These are phyloP conservation scores for Eulemur albifrons DNA, from an alignment of 2,797 vertebrate species.

Conservation along the genomic window DNA sequence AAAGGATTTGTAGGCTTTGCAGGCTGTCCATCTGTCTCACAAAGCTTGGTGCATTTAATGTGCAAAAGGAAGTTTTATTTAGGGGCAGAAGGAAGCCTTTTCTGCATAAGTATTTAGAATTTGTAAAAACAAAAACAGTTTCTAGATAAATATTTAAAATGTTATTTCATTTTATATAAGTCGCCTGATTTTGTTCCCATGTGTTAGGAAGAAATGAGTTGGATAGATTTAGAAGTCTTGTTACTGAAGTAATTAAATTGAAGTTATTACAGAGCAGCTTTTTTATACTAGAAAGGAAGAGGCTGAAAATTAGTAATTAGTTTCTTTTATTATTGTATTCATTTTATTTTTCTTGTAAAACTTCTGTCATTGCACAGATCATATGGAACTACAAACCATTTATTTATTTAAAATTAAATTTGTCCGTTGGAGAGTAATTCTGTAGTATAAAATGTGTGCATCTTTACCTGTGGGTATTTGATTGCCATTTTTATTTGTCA, in stretches of 20 bases:
- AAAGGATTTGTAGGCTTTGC: conserved; percentile 80
- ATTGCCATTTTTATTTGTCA: conserved; percentile 21
- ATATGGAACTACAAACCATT: background rate
- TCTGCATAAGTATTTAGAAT: background rate
- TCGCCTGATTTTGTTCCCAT: background rate
- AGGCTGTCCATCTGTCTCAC: conserved; percentile 83
- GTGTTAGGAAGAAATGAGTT: conserved; percentile 26
- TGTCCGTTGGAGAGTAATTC: background rate
- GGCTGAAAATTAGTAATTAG: conserved; percentile 2
- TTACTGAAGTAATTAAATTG: conserved; percentile 3
- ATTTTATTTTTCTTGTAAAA: conserved; percentile 22
- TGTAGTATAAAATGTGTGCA: background rate
- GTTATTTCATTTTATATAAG: background rate
- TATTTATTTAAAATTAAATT: conserved; percentile 37
- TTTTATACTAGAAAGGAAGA: conserved; percentile 22
- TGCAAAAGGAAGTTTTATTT: conserved; percentile 70
- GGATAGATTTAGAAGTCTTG: conserved; percentile 17
- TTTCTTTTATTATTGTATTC: background rate
- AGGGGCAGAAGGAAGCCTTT: conserved; percentile 1
- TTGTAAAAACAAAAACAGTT: background rate
- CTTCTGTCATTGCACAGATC: background rate
- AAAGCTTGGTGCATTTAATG: conserved; percentile 75
- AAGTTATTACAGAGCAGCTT: conserved; percentile 11
- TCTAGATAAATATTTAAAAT: background rate
- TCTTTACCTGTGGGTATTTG: background rate